Evolutionary conservation across 2,888 invertebrate species (phyloP), one percentile per base, ranked within the genome.

Genomic region (Perithous albicinctus): DNA sequence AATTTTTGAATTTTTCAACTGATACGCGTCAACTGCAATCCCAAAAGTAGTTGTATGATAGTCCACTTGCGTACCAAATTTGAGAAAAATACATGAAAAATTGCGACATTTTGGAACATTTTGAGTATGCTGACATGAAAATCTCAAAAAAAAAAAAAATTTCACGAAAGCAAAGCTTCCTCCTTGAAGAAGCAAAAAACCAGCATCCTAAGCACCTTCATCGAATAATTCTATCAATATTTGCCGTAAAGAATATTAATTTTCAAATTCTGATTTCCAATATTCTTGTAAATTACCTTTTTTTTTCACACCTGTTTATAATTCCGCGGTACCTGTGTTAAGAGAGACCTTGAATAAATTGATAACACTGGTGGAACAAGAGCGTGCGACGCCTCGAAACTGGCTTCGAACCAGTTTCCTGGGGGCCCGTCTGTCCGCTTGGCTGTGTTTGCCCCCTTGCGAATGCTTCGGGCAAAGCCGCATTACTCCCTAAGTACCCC

Each of bases 401-500:
- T 83, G 54, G 82, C 67, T 86, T 46, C 81, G 85, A 88, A 88
- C 88, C 86, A 86, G 89, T 88, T 88, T 82, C 46, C 74, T 26
- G 61, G 32, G 67, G 72, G 69, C 63, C 56, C 48, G 63, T 29
- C 32, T 29, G 69, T 59, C 43, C 32, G 43, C 51, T 32, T 26
- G 66, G 26, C 59, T 54, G 46, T 54, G 46, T 73, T 67, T 67
- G 69, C 59, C 69, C 75, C 59, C 46, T 38, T 54, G 18, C 61
- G 20, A 46, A 29, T 64, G 86, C 89, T 88, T 23, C 83, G 73
- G 88, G 87, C 88, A 77, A 87, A 86, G 86, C 88, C 79, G 87
- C 89, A 88, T 89, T 89, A 88, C 86, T 87, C 79, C 86, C 87
- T 87, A 87, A 89, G 89, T 88, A 86, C 85, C 78, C 66, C 85